Base-by-base conservation (phyloP, 2,113 vertebrate species). In the Desmodus rotundus region DNA sequence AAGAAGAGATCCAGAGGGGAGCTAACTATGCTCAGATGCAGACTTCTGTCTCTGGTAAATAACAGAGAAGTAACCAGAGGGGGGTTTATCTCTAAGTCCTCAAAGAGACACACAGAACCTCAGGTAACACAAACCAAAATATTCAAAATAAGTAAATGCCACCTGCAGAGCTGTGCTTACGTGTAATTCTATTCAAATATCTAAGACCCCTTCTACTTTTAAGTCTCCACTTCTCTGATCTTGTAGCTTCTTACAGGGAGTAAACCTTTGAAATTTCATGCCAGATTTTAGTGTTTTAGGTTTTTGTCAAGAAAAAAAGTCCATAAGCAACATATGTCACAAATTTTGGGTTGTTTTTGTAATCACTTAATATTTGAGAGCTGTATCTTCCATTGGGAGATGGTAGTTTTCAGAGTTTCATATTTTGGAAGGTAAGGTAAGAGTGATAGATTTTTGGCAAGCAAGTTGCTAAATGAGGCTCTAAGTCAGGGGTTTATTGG, bases 1-100 rank as follows among this genome's bases (percentile, higher is more conserved):
- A 98, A 98, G 41, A 95, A 96, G 89, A 95, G 97, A 94, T 97
- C 98, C 97, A 98, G 98, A 98, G 97, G 58, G 70, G 58, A 87
- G 52, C 45, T 14, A 73, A 70, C 61, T 28, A 45, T 12, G 43
- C 31, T 96, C 77, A 82, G 68, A 68, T 16, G 12, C 33, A 95
- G 74, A 38, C 89, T 38, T 93, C 92, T 50, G 41, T 98, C 78
- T 92, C 89, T 91, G 24, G 56, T 88, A 98, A 97, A 91, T 80
- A 97, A 87, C 13, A n/a, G 87, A 92, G 58, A 95, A 78, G 8
- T 47, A 93, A 87, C 68, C 41, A 83, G 47, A 87, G 89, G 97
- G 95, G 87, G 7, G 80, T 41, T 87, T 87, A 85, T 68, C 87
- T 87, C 43, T 92, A 11, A 61, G 87, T 87, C 78, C 65, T 67